Evolutionary conservation across 2,888 invertebrate genomes (phyloP).

Genomic region (Steromphala cineraria): DNA sequence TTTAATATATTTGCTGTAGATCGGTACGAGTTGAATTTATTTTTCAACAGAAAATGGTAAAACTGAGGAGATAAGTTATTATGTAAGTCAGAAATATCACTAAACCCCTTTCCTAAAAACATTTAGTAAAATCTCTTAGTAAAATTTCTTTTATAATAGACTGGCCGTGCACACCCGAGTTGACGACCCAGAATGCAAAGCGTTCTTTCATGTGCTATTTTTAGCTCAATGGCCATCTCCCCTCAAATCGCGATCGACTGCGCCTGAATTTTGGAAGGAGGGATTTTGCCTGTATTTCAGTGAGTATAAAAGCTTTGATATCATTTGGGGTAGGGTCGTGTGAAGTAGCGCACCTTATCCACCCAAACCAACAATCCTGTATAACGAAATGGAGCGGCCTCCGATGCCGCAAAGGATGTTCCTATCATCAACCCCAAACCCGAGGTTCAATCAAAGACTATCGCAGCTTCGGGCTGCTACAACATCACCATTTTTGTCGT

Average conservation of each 20-base stretch:
- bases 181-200: constrained; percentile 4
- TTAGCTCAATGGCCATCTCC: constrained; percentile 2
- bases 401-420: background rate
- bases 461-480: background rate
- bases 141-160: background rate
- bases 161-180: background rate
- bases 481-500: background rate
- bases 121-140: background rate
- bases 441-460: background rate
- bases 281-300: background rate
- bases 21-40: too few species aligned
- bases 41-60: too few species aligned
- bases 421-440: background rate
- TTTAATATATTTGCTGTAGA: too few species aligned
- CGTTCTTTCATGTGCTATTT: constrained; percentile 5
- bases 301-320: background rate
- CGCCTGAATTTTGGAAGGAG: background rate
- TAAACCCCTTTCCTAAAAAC: background rate
- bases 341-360: too few species aligned
- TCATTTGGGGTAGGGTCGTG: too few species aligned
- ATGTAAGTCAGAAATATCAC: too few species aligned
- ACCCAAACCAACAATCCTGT: too few species aligned
- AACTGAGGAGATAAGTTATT: too few species aligned
- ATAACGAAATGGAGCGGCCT: background rate
- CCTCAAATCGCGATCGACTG: background rate